phyloP scores from a whole-genome alignment of 2,797 vertebrate species.

The Channa striata region DNA sequence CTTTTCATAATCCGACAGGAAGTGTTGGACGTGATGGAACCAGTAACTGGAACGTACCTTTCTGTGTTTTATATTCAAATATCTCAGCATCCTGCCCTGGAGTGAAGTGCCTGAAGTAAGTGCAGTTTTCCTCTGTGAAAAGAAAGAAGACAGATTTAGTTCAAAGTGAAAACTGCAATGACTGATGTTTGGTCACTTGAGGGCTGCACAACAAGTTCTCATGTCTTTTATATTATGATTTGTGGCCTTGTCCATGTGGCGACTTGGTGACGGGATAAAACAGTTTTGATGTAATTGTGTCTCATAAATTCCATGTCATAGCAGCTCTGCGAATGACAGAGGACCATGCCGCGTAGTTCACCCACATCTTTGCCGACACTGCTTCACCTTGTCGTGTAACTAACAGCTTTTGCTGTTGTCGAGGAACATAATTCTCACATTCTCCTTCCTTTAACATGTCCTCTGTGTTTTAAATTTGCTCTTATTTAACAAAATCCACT shows the following conservation, averaged over 20 bases:
- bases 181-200: background rate
- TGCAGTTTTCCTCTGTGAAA: conserved; percentile 91
- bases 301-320: too few relatives aligned
- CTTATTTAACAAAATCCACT: background rate
- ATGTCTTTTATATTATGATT: background rate
- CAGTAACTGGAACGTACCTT: conserved; percentile 83
- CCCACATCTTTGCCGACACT: background rate
- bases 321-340: too few relatives aligned
- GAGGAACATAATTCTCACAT: background rate
- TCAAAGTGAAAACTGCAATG: conserved; percentile 1
- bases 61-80: conserved; percentile 96
- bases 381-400: background rate
- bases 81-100: conserved; percentile 92
- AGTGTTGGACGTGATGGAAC: background rate
- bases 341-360: too few relatives aligned
- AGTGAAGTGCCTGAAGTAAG: conserved; percentile 97
- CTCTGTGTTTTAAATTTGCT: background rate
- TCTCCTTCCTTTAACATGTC: background rate
- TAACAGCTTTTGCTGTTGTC: background rate
- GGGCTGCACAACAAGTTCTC: background rate
- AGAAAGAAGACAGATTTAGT: conserved; percentile 34
- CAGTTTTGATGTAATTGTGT: too few relatives aligned
- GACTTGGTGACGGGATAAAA: too few relatives aligned
- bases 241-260: too few relatives aligned
- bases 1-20: background rate